These are phyloP conservation scores for Sebastes oblongus DNA, from an alignment of 2,797 vertebrate species.

Conservation along the genomic window DNA sequence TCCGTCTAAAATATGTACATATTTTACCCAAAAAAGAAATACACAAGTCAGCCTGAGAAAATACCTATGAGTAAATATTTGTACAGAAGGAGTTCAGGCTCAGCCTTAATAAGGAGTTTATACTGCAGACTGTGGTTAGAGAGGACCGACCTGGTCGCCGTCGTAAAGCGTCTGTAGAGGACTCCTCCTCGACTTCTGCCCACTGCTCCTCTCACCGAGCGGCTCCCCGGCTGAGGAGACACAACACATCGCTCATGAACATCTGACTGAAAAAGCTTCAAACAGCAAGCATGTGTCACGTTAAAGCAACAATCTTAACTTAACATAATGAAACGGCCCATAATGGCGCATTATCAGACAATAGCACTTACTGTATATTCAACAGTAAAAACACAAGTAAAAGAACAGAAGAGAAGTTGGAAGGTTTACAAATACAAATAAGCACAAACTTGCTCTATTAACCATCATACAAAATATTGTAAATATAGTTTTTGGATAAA, in stretches of 20 bases:
- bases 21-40: background rate
- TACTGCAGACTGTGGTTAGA: background rate
- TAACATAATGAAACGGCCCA: background rate
- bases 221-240: slow-evolving; percentile 74
- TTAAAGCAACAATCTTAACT: background rate
- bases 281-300: background rate
- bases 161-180: slow-evolving; percentile 89
- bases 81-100: background rate
- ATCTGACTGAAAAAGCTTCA: background rate
- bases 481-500: background rate
- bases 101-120: background rate
- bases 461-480: background rate
- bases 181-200: slow-evolving; percentile 85
- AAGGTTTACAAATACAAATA: background rate
- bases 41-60: background rate
- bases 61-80: background rate
- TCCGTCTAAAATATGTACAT: background rate
- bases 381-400: background rate
- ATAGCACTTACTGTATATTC: background rate
- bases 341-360: background rate
- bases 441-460: background rate
- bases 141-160: slow-evolving; percentile 87
- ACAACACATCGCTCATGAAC: slow-evolving; percentile 5
- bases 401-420: background rate
- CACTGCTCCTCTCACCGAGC: slow-evolving; percentile 62